Evolutionary conservation across 2,113 vertebrate species (phyloP).

Genomic region (Caloenas nicobarica): DNA sequence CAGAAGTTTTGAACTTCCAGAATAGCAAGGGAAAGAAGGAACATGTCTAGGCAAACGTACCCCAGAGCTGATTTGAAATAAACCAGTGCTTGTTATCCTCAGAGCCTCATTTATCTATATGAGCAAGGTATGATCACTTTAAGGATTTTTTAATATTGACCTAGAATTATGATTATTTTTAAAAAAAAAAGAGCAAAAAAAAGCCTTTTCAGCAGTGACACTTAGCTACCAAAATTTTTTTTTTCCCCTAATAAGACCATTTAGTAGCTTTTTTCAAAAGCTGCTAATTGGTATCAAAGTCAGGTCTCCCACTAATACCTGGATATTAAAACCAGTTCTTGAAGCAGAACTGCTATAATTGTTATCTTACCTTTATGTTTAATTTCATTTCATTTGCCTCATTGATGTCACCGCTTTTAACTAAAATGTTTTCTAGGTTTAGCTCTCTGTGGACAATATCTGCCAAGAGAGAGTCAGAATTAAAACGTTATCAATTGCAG

Average conservation of each 20-base stretch:
- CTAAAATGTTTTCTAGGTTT: slow-evolving; percentile 91
- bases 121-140: background rate
- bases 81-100: background rate
- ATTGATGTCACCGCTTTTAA: slow-evolving; percentile 81
- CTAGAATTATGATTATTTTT: background rate
- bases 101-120: background rate
- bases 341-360: slow-evolving; percentile 6
- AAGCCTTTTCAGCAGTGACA: background rate
- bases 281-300: slow-evolving; percentile 46
- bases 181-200: background rate
- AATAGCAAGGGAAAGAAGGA: background rate
- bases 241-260: slow-evolving; percentile 30
- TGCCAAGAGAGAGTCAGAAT: slow-evolving; percentile 66
- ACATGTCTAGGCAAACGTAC: background rate
- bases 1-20: background rate
- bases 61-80: background rate
- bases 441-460: slow-evolving; percentile 86
- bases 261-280: slow-evolving; percentile 54
- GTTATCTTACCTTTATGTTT: slow-evolving; percentile 84
- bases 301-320: slow-evolving; percentile 4
- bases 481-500: slow-evolving; percentile 11
- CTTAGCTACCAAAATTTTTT: slow-evolving; percentile 46
- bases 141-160: background rate
- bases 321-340: slow-evolving; percentile 38
- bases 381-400: slow-evolving; percentile 76